Conservation (phyloP, 2,113 vertebrate species). For the Centropus unirufus region DNA sequence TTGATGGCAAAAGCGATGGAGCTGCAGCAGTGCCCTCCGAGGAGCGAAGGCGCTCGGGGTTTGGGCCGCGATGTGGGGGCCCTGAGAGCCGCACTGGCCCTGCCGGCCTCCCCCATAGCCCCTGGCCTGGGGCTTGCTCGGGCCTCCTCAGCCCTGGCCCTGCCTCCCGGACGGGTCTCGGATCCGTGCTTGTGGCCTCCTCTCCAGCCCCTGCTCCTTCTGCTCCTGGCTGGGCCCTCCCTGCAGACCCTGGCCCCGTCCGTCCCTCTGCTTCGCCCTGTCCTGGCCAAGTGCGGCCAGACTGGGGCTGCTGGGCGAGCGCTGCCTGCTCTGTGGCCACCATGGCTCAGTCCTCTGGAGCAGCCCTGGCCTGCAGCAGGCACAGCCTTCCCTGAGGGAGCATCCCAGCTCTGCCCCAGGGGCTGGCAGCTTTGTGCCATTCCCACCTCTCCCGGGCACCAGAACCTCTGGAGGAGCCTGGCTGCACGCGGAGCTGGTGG, state of each 20-base stretch:
- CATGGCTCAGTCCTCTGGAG: accelerated
- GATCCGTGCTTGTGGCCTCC: not conserved
- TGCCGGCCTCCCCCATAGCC: not conserved
- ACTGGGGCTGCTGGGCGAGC: no score
- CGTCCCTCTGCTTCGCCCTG: not conserved
- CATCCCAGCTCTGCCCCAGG: no score
- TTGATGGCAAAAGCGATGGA: not conserved
- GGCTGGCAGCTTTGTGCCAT: not conserved
- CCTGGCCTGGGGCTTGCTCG: accelerated
- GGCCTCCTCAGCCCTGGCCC: not conserved
- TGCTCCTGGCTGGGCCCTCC: not conserved
- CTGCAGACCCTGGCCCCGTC: not conserved
- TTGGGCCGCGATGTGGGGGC: accelerated
- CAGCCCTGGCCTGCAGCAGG: not conserved
- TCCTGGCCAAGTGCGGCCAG: no score
- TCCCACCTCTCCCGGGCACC: not conserved
- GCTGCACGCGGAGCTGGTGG: accelerated
- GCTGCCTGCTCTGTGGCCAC: not conserved
- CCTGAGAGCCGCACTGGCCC: accelerated
- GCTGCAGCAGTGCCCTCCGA: not conserved
- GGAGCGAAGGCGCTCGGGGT: not conserved
- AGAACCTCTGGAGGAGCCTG: not conserved
- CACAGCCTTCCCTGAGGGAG: no score
- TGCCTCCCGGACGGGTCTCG: not conserved
- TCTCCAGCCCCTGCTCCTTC: not conserved